Evolutionary conservation across 2,113 vertebrate species (phyloP), one percentile per base, ranked within the genome.

Genomic region (human): DNA sequence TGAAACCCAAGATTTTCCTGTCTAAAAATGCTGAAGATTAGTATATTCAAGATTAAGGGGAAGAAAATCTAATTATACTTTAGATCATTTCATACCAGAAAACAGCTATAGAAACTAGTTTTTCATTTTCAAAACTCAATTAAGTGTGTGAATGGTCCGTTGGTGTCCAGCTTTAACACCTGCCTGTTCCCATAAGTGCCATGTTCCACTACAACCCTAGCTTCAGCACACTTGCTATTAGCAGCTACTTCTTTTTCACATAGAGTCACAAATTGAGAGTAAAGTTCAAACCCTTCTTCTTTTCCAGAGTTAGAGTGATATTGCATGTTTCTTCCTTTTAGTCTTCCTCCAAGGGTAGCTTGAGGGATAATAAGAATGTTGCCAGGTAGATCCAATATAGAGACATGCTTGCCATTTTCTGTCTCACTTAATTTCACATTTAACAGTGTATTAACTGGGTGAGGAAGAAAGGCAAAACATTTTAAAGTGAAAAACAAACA

Each of bases 141-240:
- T 89, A 99, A 92, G 90, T 99, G 99, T 68, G 99, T 99, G 97
- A 99, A 99, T 2, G 99, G 99, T 94, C 99, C 99, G 48, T 99
- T 99, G 87, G 99, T 99, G 96, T 99, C 99, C 40, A 99, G 98
- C 66, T 99, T 98, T 95, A 99, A 99, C 38, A 99, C 99, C 84
- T 99, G 99, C 98, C 99, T 99, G 98, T 99, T 99, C 25, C 99
- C 99, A 0, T 99, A 99, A 0, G 99, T 99, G 59, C 99, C 99
- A 0, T 99, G 99, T 94, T 98, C 98, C 43, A 99, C 97, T 0
- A 97, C 93, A 90, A 98, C 98, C 7, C 98, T 98, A 0, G 98
- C 98, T 93, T 99, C 98, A 0, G 90, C 14, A 75, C 98, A 99
- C 90, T 98, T 99, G 97, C 97, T 92, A 81, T 97, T 98, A 25